Percentiles rank a stretch among this genome's conserved stretches.
Conservation (phyloP, 2,113 vertebrate genomes). For the Chinchilla lanigera region DNA sequence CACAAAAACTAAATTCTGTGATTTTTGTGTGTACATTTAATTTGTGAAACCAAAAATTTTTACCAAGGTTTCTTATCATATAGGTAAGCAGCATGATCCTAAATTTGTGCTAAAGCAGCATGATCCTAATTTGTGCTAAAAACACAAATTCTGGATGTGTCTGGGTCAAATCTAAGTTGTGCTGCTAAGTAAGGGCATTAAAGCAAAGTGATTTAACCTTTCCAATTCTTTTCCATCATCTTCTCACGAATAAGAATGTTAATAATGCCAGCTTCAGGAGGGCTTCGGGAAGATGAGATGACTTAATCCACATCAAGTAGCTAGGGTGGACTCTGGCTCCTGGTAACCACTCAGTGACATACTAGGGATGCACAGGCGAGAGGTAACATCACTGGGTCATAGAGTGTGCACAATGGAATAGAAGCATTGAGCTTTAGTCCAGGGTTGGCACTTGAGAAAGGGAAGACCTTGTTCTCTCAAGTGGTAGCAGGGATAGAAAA, state of each 20-base stretch:
- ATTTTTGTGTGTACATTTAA: not conserved
- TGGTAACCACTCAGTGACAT: not conserved
- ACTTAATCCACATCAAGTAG: not conserved
- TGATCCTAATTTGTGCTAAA: conserved; percentile 2
- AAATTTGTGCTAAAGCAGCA: too few species aligned
- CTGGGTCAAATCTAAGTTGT: conserved; percentile 25
- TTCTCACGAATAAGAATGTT: conserved; percentile 21
- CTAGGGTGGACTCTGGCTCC: not conserved
- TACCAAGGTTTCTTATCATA: not conserved
- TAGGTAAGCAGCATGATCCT: not conserved
- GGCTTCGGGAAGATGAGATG: not conserved
- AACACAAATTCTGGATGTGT: conserved; percentile 17
- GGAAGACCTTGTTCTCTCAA: not conserved
- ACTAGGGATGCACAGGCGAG: not conserved
- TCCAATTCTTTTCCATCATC: not conserved
- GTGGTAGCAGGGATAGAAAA: not conserved
- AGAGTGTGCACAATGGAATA: not conserved
- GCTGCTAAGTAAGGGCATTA: not conserved
- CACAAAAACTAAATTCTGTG: not conserved
- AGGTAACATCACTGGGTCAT: not conserved
- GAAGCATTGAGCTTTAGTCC: not conserved
- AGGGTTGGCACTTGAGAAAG: not conserved
- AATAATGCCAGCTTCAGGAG: not conserved
- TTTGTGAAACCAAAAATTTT: conserved; percentile 21
- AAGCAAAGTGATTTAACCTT: conserved; percentile 46